Percentiles rank a stretch among this genome's conserved stretches.
These are phyloP conservation scores for Lucilia sericata DNA, from an alignment of 1,140 invertebrate genomes.

Conservation along the genomic window DNA sequence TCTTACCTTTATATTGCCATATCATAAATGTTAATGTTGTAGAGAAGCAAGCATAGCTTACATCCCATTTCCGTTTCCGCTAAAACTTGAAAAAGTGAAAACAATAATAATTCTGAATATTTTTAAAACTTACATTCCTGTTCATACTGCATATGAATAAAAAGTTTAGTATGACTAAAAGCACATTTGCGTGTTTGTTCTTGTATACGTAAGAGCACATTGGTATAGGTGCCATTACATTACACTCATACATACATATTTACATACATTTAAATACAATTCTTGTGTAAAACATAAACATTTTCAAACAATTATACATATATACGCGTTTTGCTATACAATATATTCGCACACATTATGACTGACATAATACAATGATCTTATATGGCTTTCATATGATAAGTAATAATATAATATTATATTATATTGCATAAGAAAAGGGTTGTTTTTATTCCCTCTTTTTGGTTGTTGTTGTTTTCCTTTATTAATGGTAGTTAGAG, in stretches of 20 bases:
- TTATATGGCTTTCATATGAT: slow-evolving; percentile 15
- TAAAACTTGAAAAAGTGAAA: not conserved
- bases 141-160: not conserved
- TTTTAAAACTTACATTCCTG: not conserved
- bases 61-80: slow-evolving; percentile 15
- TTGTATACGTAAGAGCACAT: not conserved
- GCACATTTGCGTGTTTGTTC: not conserved
- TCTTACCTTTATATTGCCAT: not conserved
- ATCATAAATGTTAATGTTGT: not conserved
- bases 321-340: not conserved
- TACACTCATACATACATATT: not conserved
- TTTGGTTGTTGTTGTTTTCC: not conserved
- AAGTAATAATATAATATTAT: not conserved
- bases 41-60: slow-evolving; percentile 4
- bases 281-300: not conserved
- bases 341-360: not conserved
- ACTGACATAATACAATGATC: not conserved
- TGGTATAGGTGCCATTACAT: not conserved
- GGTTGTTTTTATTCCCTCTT: not conserved
- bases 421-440: not conserved
- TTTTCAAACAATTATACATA: not conserved
- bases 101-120: slow-evolving; percentile 5
- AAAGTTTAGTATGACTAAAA: not conserved
- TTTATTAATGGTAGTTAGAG: slow-evolving; percentile 7
- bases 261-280: not conserved